phyloP scores from a whole-genome alignment of 2,888 invertebrate species.

The Ceriagrion tenellum region DNA sequence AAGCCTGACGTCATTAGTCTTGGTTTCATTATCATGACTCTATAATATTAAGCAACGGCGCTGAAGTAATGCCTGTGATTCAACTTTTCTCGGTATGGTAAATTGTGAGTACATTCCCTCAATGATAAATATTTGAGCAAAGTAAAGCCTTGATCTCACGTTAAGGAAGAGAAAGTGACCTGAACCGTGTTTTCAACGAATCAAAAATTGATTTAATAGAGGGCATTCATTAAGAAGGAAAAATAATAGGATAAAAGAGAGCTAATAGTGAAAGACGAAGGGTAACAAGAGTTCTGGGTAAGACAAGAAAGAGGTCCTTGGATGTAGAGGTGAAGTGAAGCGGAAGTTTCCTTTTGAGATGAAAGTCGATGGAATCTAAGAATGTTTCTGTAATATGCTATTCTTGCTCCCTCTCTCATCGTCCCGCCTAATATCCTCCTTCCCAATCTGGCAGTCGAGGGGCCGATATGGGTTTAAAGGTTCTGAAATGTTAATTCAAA shows the following conservation, averaged over 20 bases:
- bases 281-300: too few species aligned
- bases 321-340: neutral
- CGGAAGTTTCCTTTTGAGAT: neutral
- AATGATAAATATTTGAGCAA: neutral
- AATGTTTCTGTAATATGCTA: neutral
- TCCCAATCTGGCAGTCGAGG: neutral
- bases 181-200: neutral
- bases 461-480: slow-evolving; percentile 19
- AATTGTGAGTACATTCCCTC: neutral
- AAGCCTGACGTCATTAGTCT: too few species aligned
- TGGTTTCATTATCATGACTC: too few species aligned
- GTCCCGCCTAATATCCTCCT: neutral
- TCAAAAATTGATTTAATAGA: neutral
- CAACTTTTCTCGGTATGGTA: too few species aligned
- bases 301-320: neutral
- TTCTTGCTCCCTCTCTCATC: neutral
- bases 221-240: neutral
- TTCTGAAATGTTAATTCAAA: slow-evolving; percentile 49
- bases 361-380: slow-evolving; percentile 7
- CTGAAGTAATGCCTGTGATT: too few species aligned
- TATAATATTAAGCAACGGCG: too few species aligned
- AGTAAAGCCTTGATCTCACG: neutral
- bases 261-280: too few species aligned
- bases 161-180: neutral
- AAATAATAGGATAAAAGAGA: neutral